Evolutionary conservation across 2,797 vertebrate species (phyloP), one percentile per base, ranked within the genome.

Genomic region (Macropodus opercularis): DNA sequence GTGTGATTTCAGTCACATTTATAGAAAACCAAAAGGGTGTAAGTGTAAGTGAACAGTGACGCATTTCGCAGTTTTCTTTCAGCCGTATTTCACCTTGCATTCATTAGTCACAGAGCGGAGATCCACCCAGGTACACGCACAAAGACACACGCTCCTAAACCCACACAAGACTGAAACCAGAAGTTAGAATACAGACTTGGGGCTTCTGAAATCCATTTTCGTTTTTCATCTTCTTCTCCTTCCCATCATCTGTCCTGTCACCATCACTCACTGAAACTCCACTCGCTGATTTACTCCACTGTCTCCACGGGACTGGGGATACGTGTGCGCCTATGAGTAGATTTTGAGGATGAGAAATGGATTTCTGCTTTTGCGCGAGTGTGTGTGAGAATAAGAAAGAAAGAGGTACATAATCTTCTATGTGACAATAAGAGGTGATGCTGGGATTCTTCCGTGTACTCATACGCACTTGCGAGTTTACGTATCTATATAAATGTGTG

Each of bases 201-300:
- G n/a, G 83, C 70, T 86, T 72, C 54, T 58, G 50, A 86, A 83
- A 80, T 74, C 71, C 65, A 83, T 87, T 88, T 85, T 79, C 72
- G 10, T 64, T 78, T 85, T 84, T 85, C 78, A 88, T 90, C 77
- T 83, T 69, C 83, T 71, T 63, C 71, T 77, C 63, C 61, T 70
- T 76, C 75, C 77, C 57, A 63, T 84, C 82, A 83, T 86, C 82
- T 72, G 40, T 79, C 21, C 77, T 88, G 87, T 84, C 85, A 85
- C 71, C 82, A 81, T 75, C 81, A 67, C 71, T 89, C 83, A 83
- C 50, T 8, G 32, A 66, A 63, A 70, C 81, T 79, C 81, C 63
- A 61, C 69, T 87, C 79, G 61, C 67, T 79, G 79, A 83, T 85
- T 80, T 80, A 79, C 63, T 85, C 63, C 41, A 57, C 52, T 23